These are phyloP conservation scores for Anticlea derivata DNA, from an alignment of 2,888 invertebrate genomes.

Conservation along the genomic window DNA sequence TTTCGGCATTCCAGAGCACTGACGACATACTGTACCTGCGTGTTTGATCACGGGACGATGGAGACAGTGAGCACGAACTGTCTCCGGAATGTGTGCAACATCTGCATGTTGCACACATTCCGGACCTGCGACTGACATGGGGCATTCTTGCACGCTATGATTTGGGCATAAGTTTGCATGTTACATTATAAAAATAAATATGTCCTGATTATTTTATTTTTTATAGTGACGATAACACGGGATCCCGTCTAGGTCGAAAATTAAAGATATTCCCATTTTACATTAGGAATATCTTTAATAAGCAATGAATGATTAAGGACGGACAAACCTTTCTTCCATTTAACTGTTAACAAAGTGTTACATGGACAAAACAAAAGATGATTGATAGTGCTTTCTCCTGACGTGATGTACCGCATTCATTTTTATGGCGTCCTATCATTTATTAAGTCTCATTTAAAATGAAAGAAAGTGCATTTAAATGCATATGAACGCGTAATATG, in stretches of 20 bases:
- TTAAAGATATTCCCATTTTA: too few relatives aligned
- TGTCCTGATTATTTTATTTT: not conserved
- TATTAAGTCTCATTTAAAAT: slow-evolving; percentile 54
- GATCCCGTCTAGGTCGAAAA: too few relatives aligned
- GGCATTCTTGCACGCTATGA: slow-evolving; percentile 3
- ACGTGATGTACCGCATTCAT: slow-evolving; percentile 60
- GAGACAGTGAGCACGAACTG: slow-evolving; percentile 3
- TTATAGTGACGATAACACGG: too few relatives aligned
- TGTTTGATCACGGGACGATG: slow-evolving; percentile 1
- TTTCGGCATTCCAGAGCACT: slow-evolving; percentile 28
- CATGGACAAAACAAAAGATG: slow-evolving; percentile 67
- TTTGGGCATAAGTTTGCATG: not conserved
- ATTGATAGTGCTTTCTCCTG: slow-evolving; percentile 67
- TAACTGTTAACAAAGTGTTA: slow-evolving; percentile 39
- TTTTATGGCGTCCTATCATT: slow-evolving; percentile 58
- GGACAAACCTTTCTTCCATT: slow-evolving; percentile 17
- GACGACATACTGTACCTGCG: slow-evolving; percentile 5
- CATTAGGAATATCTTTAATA: not conserved
- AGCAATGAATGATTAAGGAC: slow-evolving; percentile 18
- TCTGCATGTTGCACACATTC: too few relatives aligned
- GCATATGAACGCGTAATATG: slow-evolving; percentile 50
- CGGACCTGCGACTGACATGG: not conserved
- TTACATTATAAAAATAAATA: too few relatives aligned
- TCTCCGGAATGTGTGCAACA: slow-evolving; percentile 1
- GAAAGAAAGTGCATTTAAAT: slow-evolving; percentile 64